Percentiles rank a stretch among this genome's conserved stretches.
These are phyloP conservation scores for Calidris pugnax DNA, from an alignment of 2,113 vertebrate genomes.

Conservation along the genomic window DNA sequence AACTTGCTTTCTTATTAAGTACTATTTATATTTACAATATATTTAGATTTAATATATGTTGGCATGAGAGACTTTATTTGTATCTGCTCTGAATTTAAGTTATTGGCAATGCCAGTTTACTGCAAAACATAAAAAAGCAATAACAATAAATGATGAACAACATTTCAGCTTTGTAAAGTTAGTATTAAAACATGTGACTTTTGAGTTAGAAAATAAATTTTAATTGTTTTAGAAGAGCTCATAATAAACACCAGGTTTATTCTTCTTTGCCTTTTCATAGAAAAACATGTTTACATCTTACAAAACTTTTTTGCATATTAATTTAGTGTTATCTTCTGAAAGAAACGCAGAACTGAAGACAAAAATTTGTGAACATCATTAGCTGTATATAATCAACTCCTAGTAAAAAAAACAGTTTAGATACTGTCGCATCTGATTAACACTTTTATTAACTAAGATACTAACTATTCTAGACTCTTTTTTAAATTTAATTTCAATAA, in stretches of 20 bases:
- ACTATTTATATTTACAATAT: background rate
- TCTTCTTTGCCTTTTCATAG: background rate
- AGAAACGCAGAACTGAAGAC: background rate
- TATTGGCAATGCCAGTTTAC: background rate
- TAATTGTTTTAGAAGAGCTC: background rate
- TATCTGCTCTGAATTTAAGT: background rate
- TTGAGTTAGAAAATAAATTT: background rate
- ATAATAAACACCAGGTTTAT: background rate
- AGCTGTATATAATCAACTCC: background rate
- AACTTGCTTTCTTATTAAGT: background rate
- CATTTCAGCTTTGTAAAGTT: background rate
- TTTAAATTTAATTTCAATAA: background rate
- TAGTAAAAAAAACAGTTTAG: background rate
- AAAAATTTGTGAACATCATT: background rate
- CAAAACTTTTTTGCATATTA: background rate
- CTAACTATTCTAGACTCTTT: background rate
- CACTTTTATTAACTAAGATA: background rate
- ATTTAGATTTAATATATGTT: background rate
- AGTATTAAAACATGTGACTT: background rate
- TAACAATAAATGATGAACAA: background rate
- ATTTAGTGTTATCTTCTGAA: background rate
- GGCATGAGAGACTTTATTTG: background rate
- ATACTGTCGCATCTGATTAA: background rate
- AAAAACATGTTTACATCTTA: fast-evolving
- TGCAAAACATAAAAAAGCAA: background rate